A percentile compares a stretch with the other conserved stretches of the same genome.
Conservation (phyloP, 2,113 vertebrate genomes). For the Bagarius yarrelli region DNA sequence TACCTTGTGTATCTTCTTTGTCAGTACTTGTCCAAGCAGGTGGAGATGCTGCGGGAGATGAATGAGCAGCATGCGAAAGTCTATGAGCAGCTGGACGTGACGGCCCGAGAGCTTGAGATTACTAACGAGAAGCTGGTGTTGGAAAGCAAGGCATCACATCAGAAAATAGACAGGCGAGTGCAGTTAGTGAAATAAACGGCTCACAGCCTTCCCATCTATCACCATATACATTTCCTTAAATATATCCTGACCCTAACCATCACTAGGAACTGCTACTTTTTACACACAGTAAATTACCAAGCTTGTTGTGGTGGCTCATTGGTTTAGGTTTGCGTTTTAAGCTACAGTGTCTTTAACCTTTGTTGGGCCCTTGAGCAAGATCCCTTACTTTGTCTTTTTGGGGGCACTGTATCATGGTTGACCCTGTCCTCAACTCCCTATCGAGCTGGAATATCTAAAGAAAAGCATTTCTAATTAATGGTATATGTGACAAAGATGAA, state of each 20-base stretch:
- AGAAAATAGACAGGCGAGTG: constrained; percentile 90
- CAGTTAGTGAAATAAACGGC: not conserved
- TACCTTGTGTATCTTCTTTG: not conserved
- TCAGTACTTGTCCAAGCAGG: constrained; percentile 93
- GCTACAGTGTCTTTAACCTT: too few relatives aligned
- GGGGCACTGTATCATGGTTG: too few relatives aligned
- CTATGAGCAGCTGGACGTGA: constrained; percentile 94
- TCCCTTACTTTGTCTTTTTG: too few relatives aligned
- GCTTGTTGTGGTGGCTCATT: too few relatives aligned
- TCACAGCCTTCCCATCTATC: not conserved
- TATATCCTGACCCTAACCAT: not conserved
- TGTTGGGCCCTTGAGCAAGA: too few relatives aligned
- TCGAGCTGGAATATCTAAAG: too few relatives aligned
- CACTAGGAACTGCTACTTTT: not conserved
- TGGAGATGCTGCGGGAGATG: constrained; percentile 89
- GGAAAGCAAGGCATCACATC: constrained; percentile 93
- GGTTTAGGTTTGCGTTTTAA: too few relatives aligned
- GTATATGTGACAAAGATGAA: too few relatives aligned
- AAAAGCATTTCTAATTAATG: too few relatives aligned
- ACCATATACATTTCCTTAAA: not conserved
- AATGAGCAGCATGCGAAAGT: constrained; percentile 97
- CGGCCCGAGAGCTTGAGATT: constrained; percentile 89
- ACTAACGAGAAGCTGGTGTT: constrained; percentile 91
- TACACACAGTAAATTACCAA: not conserved
- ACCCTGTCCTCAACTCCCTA: too few relatives aligned